Conservation (phyloP, 2,888 invertebrate genomes). For the Drosophila seclusa region DNA sequence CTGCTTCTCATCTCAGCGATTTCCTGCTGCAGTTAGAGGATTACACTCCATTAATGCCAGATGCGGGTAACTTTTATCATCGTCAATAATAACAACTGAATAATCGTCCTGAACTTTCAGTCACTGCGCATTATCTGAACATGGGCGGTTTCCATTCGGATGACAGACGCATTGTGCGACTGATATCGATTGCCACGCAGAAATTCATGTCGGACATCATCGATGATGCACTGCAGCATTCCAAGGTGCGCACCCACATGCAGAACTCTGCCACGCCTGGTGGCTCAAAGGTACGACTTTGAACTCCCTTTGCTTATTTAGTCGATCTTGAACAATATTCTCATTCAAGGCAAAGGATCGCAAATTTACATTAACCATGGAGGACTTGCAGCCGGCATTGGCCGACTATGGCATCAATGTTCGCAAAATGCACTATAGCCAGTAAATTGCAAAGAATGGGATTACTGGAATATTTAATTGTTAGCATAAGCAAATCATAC, state of each 20-base stretch:
- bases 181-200: constrained; percentile 97
- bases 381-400: constrained; percentile 96
- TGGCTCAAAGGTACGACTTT: constrained; percentile 48
- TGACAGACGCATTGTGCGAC: constrained; percentile 94
- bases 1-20: constrained; percentile 67
- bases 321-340: neutral
- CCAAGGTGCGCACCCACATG: constrained; percentile 91
- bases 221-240: constrained; percentile 98
- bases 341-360: constrained; percentile 87
- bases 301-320: no score
- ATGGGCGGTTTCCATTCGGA: constrained; percentile 93
- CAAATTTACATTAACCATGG: constrained; percentile 96
- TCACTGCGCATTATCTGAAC: constrained; percentile 85
- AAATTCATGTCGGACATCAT: constrained; percentile 99
- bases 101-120: constrained; percentile 6
- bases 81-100: neutral
- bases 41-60: constrained; percentile 95
- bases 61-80: constrained; percentile 86
- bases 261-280: constrained; percentile 58
- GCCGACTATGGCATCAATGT: constrained; percentile 98
- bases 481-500: neutral
- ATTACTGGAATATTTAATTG: neutral
- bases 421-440: constrained; percentile 87
- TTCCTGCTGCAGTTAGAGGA: constrained; percentile 88
- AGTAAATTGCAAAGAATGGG: constrained; percentile 23